phyloP scores from a whole-genome alignment of 1,140 invertebrate species.

The Zaprionus tsacasi region DNA sequence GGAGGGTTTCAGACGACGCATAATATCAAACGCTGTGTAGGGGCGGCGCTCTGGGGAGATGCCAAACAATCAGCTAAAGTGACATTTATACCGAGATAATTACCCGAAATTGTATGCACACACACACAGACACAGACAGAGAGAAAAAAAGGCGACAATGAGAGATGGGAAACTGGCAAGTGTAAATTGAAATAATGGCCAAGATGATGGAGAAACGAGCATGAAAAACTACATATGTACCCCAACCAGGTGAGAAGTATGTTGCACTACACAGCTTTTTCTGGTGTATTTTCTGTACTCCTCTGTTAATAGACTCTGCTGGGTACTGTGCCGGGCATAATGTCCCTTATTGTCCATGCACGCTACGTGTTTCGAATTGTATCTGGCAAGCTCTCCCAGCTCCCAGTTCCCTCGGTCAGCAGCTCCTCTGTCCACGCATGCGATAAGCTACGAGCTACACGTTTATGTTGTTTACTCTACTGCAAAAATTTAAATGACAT shows the following conservation, averaged over 20 bases:
- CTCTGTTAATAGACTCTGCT: conserved; percentile 29
- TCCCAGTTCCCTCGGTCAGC: conserved; percentile 3
- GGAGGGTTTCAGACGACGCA: not conserved
- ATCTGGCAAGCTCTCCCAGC: conserved; percentile 17
- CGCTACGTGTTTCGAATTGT: conserved; percentile 56
- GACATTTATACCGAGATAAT: conserved; percentile 71
- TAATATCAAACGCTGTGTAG: not conserved
- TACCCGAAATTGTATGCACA: conserved; percentile 58
- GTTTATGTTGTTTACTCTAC: conserved; percentile 59
- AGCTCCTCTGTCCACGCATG: not conserved
- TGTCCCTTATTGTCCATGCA: conserved; percentile 36
- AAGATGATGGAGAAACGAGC: conserved; percentile 9
- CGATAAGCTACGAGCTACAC: conserved; percentile 36
- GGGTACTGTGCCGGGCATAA: conserved; percentile 1
- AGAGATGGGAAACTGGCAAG: conserved; percentile 1
- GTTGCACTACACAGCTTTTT: not conserved
- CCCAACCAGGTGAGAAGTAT: conserved; percentile 10
- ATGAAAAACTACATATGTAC: conserved; percentile 25
- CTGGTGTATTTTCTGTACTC: not conserved
- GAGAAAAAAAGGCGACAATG: conserved; percentile 4
- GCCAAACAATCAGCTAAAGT: conserved; percentile 67
- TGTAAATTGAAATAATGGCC: conserved; percentile 31
- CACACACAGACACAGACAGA: conserved; percentile 11
- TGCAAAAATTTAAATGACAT: conserved; percentile 62
- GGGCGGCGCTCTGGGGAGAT: conserved; percentile 24